Evolutionary conservation across 2,888 invertebrate species (phyloP).

Genomic region (Callimorpha dominula): DNA sequence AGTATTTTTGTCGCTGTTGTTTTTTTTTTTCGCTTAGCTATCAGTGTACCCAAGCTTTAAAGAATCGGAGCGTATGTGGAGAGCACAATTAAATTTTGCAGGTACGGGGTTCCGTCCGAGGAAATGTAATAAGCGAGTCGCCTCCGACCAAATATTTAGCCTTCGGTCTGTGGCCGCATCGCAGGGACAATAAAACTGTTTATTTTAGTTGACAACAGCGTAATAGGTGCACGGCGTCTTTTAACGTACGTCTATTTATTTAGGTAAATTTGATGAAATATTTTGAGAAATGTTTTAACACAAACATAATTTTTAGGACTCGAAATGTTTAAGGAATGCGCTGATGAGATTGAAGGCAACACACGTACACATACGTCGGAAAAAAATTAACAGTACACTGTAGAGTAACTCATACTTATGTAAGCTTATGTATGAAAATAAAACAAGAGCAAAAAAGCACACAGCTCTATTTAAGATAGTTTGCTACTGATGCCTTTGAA

Average conservation of each 20-base stretch:
- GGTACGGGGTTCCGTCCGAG: conserved; percentile 68
- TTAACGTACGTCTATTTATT: conserved; percentile 12
- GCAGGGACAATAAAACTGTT: conserved; percentile 46
- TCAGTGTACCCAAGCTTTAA: conserved; percentile 40
- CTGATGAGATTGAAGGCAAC: not conserved
- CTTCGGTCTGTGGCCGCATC: conserved; percentile 55
- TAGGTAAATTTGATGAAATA: conserved; percentile 4
- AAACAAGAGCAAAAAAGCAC: too few relatives aligned
- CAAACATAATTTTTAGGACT: not conserved
- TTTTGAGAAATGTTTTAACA: not conserved
- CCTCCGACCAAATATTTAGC: conserved; percentile 78
- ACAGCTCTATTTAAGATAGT: too few relatives aligned
- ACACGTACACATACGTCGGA: not conserved
- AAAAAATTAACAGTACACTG: not conserved
- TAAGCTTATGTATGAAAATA: too few relatives aligned
- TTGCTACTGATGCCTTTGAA: too few relatives aligned
- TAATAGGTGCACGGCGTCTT: conserved; percentile 26
- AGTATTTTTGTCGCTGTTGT: too few relatives aligned
- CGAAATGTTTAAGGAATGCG: not conserved
- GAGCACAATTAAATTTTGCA: conserved; percentile 80
- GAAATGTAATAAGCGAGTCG: conserved; percentile 80
- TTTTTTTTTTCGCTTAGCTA: conserved; percentile 13
- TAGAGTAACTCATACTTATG: too few relatives aligned
- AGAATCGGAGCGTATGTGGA: conserved; percentile 61
- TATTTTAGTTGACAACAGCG: conserved; percentile 40